phyloP scores from a whole-genome alignment of 23 tunicate genomes.

The Ciona savignyi region DNA sequence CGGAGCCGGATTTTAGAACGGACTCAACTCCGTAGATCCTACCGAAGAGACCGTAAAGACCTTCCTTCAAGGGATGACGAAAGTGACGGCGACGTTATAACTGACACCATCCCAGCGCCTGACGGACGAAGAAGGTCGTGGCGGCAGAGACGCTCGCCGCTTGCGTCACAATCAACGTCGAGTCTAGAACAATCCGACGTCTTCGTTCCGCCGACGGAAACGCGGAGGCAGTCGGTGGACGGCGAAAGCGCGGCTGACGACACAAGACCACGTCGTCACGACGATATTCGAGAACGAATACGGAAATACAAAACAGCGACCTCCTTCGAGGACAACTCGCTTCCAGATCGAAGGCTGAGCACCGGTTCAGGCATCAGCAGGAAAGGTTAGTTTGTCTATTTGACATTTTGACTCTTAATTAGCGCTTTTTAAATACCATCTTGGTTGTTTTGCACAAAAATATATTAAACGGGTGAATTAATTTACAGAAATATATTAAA shows the following conservation, averaged over 20 bases:
- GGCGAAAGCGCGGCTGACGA: not conserved
- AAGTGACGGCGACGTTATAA: not conserved
- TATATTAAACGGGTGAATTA: too few species aligned
- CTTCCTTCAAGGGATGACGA: not conserved
- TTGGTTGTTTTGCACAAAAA: too few species aligned
- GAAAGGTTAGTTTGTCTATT: slow-evolving; percentile 14
- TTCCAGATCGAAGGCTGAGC: slow-evolving; percentile 14
- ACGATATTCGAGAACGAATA: slow-evolving; percentile 66
- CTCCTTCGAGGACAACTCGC: slow-evolving; percentile 15
- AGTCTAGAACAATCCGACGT: not conserved
- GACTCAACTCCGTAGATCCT: slow-evolving; percentile 47
- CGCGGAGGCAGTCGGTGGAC: slow-evolving; percentile 5
- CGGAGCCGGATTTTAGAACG: slow-evolving; percentile 39
- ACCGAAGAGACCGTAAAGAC: slow-evolving; percentile 13
- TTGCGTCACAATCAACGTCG: slow-evolving; percentile 21
- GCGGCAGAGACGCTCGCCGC: slow-evolving; percentile 20
- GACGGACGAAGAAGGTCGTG: slow-evolving; percentile 3
- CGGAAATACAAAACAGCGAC: slow-evolving; percentile 54
- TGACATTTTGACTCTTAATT: not conserved
- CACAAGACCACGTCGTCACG: slow-evolving; percentile 20
- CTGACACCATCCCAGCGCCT: not conserved
- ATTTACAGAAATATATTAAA: too few species aligned
- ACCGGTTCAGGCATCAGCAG: slow-evolving; percentile 15
- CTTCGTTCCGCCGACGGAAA: not conserved
- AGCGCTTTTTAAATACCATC: too few species aligned